These are phyloP conservation scores for Pipa parva DNA, from an alignment of 2,113 vertebrate species.

Conservation along the genomic window DNA sequence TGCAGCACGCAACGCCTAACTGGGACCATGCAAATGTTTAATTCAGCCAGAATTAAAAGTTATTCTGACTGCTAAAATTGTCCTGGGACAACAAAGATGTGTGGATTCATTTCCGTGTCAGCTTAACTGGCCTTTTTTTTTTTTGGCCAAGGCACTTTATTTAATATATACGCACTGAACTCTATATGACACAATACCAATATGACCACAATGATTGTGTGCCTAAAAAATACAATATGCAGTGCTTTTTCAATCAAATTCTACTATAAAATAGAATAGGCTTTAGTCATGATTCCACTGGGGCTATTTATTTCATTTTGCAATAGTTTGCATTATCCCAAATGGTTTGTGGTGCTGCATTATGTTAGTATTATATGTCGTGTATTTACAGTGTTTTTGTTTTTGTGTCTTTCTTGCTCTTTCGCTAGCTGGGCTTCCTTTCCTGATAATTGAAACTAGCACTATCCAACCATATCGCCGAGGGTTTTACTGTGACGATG, in stretches of 20 bases:
- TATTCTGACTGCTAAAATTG: no score
- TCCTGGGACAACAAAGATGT: no score
- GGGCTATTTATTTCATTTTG: constrained; percentile 18
- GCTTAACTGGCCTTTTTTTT: no score
- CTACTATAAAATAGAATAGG: no score
- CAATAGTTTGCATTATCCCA: background rate
- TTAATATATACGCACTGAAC: no score
- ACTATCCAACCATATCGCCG: constrained; percentile 88
- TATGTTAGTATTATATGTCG: background rate
- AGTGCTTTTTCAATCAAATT: no score
- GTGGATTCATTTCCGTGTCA: no score
- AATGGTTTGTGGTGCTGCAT: fast-evolving
- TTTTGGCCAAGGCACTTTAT: no score
- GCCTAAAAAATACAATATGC: no score
- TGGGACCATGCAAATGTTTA: constrained; percentile 47
- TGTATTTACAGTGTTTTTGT: constrained; percentile 7
- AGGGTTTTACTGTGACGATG: constrained; percentile 90
- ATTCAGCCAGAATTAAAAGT: no score
- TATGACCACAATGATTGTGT: no score
- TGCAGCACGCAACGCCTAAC: constrained; percentile 43
- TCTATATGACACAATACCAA: no score
- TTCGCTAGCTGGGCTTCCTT: constrained; percentile 86
- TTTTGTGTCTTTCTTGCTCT: constrained; percentile 57
- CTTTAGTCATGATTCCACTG: constrained; percentile 20
- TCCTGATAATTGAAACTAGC: constrained; percentile 98